These are phyloP conservation scores for Plodia interpunctella DNA, from an alignment of 1,140 invertebrate genomes.

Conservation along the genomic window DNA sequence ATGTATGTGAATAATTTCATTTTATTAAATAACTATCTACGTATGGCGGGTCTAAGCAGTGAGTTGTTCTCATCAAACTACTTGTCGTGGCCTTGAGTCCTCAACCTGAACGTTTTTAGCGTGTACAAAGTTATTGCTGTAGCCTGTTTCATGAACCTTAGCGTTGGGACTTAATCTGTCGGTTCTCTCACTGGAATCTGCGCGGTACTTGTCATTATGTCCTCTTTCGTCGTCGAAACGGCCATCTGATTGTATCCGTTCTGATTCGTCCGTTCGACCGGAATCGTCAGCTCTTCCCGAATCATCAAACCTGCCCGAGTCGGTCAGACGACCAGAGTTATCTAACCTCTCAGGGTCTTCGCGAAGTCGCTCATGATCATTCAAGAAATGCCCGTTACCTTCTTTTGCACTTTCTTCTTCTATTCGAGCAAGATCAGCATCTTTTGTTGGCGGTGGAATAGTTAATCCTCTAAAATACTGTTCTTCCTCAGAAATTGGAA, in stretches of 20 bases:
- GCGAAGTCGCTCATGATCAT: constrained; percentile 43
- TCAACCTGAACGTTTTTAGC: constrained; percentile 51
- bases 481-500: constrained; percentile 51
- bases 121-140: constrained; percentile 48
- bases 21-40: constrained; percentile 53
- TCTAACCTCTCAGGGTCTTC: constrained; percentile 30
- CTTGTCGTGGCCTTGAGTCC: constrained; percentile 32
- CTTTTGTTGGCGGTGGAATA: constrained; percentile 41
- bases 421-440: constrained; percentile 43
- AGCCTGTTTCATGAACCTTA: constrained; percentile 47
- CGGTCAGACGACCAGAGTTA: constrained; percentile 19
- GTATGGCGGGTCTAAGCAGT: constrained; percentile 51
- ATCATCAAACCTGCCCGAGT: constrained; percentile 17
- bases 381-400: constrained; percentile 37
- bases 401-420: constrained; percentile 33
- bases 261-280: constrained; percentile 29
- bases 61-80: constrained; percentile 19
- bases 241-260: constrained; percentile 24
- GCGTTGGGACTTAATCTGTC: constrained; percentile 57
- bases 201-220: constrained; percentile 21
- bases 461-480: constrained; percentile 41
- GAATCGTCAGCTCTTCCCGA: constrained; percentile 17
- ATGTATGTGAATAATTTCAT: neutral
- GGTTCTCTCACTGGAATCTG: constrained; percentile 37
- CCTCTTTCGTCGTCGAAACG: constrained; percentile 19